Conservation (phyloP, 2,797 vertebrate species). For the Cetoscarus ocellatus region DNA sequence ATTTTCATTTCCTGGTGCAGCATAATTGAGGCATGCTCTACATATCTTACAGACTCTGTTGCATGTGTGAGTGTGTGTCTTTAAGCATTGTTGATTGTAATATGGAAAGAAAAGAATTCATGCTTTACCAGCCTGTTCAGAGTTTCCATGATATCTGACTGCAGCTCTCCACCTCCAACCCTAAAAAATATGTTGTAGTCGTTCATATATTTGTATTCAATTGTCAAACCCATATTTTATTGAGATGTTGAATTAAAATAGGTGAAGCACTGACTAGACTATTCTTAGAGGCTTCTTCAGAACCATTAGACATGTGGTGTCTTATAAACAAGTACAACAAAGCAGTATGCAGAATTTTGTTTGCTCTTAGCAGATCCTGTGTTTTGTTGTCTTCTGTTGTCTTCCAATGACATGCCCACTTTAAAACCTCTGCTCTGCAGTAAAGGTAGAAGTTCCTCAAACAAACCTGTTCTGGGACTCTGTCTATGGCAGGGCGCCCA, state of each 20-base stretch:
- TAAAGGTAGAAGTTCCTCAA: background rate
- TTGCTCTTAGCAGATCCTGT: background rate
- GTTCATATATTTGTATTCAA: background rate
- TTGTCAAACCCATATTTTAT: too few relatives aligned
- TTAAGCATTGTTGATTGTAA: background rate
- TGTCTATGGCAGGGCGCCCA: background rate
- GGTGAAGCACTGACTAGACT: background rate
- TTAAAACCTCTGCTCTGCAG: background rate
- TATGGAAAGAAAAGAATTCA: background rate
- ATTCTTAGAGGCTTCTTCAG: background rate
- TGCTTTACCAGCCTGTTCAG: conserved; percentile 39
- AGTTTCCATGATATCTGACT: conserved; percentile 5
- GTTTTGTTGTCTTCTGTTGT: background rate
- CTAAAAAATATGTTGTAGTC: conserved; percentile 35
- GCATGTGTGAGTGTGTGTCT: background rate
- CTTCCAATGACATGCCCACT: background rate
- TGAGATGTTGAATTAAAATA: too few relatives aligned
- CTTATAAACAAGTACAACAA: background rate
- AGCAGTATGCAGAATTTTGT: background rate
- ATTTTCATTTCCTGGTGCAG: conserved; percentile 1
- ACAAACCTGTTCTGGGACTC: conserved; percentile 59
- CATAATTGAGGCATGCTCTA: background rate
- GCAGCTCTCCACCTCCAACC: conserved; percentile 62
- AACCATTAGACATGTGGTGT: background rate
- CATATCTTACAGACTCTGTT: background rate